Evolutionary conservation across 2,888 invertebrate species (phyloP).

Genomic region (Tinea semifulvella): DNA sequence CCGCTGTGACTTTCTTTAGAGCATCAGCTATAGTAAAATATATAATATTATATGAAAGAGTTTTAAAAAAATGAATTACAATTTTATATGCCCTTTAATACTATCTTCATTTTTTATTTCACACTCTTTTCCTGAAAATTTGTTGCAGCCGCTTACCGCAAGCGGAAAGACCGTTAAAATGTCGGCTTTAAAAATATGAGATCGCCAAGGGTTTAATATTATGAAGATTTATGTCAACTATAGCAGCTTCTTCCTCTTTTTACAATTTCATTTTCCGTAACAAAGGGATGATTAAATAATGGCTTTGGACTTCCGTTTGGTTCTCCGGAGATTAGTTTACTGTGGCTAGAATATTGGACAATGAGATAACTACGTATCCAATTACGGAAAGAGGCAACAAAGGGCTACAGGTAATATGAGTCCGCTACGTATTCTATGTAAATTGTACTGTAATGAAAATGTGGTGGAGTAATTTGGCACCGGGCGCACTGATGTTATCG

Average conservation of each 20-base stretch:
- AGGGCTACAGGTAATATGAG: constrained; percentile 10
- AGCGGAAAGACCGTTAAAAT: constrained; percentile 47
- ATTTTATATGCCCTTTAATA: no score
- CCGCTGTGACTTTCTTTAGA: no score
- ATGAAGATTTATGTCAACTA: constrained; percentile 51
- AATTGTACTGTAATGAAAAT: constrained; percentile 35
- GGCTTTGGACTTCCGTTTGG: constrained; percentile 1
- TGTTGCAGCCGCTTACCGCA: constrained; percentile 48
- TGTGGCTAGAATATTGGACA: constrained; percentile 2
- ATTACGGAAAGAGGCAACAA: constrained; percentile 5
- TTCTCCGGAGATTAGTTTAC: constrained; percentile 3
- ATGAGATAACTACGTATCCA: constrained; percentile 9
- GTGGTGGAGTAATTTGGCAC: constrained; percentile 61
- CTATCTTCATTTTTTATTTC: constrained; percentile 28
- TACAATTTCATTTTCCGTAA: neutral
- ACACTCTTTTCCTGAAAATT: constrained; percentile 44
- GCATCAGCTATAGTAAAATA: no score
- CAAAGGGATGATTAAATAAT: constrained; percentile 8
- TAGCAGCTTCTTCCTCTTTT: constrained; percentile 19
- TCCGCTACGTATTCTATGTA: constrained; percentile 2
- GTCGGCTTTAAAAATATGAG: constrained; percentile 49
- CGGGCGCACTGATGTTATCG: constrained; percentile 46
- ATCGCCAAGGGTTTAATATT: constrained; percentile 40
- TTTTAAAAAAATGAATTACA: no score
- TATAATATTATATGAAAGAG: no score